Percentiles rank a stretch among this genome's conserved stretches.
Conservation (phyloP, 2,888 invertebrate genomes). For the Melolontha melolontha region DNA sequence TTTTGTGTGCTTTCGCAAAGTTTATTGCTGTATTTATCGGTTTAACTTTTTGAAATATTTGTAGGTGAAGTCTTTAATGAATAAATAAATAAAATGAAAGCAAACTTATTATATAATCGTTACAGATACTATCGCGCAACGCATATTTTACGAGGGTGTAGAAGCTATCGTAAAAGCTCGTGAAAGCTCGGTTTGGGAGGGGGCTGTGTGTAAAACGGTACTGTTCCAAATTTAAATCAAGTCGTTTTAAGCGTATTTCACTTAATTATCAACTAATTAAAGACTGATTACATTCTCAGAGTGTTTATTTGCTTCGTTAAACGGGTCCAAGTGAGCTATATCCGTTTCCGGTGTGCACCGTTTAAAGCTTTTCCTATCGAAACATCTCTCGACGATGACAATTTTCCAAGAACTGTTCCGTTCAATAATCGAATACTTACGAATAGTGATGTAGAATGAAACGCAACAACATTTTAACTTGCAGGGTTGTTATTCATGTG, state of each 20-base stretch:
- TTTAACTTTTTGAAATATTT: no score
- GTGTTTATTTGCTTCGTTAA: conserved; percentile 53
- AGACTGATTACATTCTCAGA: conserved; percentile 56
- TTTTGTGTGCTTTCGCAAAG: no score
- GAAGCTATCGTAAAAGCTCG: conserved; percentile 51
- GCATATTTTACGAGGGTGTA: conserved; percentile 39
- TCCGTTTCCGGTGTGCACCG: conserved; percentile 47
- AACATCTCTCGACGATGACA: conserved; percentile 25
- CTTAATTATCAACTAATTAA: conserved; percentile 61
- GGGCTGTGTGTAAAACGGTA: conserved; percentile 59
- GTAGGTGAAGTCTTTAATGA: neutral
- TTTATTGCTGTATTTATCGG: no score
- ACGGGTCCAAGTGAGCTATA: conserved; percentile 52
- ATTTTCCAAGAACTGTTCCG: conserved; percentile 7
- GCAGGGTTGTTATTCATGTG: conserved; percentile 7
- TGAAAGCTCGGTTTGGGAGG: conserved; percentile 58
- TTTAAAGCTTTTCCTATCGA: conserved; percentile 35
- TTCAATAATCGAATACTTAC: conserved; percentile 29
- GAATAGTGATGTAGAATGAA: conserved; percentile 25
- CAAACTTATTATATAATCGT: conserved; percentile 22
- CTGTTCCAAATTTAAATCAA: conserved; percentile 63
- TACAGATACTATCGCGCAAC: conserved; percentile 34
- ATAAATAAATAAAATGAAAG: conserved; percentile 17
- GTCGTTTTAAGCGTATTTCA: conserved; percentile 60
- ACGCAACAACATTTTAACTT: conserved; percentile 3